These are phyloP conservation scores for Synanthedon andrenaeformis DNA, from an alignment of 2,888 invertebrate species.

Conservation along the genomic window DNA sequence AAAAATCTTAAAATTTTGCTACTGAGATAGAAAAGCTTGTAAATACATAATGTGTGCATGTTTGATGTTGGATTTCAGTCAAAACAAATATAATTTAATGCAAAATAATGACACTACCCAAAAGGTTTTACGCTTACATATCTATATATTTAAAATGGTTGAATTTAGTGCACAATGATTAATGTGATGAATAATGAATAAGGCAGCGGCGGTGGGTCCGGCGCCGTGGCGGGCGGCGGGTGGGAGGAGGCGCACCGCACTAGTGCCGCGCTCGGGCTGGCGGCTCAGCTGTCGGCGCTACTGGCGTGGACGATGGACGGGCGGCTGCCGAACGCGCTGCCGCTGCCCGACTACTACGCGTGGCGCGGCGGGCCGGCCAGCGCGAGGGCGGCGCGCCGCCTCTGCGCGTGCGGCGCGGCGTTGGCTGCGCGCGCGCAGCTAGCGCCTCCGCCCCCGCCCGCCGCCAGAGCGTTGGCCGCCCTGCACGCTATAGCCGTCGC, in stretches of 20 bases:
- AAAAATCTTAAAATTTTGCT: no score
- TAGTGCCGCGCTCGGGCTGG: constrained; percentile 11
- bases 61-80: no score
- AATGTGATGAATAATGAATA: no score
- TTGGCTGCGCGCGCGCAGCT: constrained; percentile 66
- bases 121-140: no score
- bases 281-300: constrained; percentile 60
- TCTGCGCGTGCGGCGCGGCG: constrained; percentile 68
- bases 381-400: constrained; percentile 77
- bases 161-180: no score
- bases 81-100: no score
- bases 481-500: constrained; percentile 65
- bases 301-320: constrained; percentile 1
- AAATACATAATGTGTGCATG: no score
- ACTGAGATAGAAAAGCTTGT: no score
- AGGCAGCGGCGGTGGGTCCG: constrained; percentile 6
- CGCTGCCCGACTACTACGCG: constrained; percentile 74
- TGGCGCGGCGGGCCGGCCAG: constrained; percentile 79
- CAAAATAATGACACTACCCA: no score
- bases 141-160: no score
- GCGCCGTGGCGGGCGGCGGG: constrained; percentile 2
- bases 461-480: constrained; percentile 78
- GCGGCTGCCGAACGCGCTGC: neutral
- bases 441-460: constrained; percentile 19
- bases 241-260: constrained; percentile 11